phyloP scores from a whole-genome alignment of 2,113 vertebrate species.

The Speoplatyrhinus poulsoni region DNA sequence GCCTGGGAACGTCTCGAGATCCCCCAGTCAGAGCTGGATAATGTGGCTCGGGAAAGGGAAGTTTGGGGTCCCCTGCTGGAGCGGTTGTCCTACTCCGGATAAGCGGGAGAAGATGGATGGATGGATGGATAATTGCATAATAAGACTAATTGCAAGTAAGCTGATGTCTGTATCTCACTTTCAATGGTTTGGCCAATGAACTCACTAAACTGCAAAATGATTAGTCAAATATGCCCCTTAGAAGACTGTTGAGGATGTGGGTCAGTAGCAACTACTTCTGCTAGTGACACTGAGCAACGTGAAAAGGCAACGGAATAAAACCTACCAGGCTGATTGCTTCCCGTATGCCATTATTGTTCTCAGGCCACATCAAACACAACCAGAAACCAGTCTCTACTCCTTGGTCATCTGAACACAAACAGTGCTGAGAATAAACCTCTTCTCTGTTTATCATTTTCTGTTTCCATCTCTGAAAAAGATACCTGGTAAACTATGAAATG shows the following conservation, averaged over 20 bases:
- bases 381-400: not conserved
- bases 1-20: too few relatives aligned
- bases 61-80: too few relatives aligned
- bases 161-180: too few relatives aligned
- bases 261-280: not conserved
- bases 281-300: not conserved
- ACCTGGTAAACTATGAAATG: not conserved
- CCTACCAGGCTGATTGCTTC: slow-evolving; percentile 9
- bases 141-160: too few relatives aligned
- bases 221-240: too few relatives aligned
- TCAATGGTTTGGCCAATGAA: too few relatives aligned
- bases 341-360: slow-evolving; percentile 14
- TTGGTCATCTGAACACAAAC: not conserved
- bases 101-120: too few relatives aligned
- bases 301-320: slow-evolving; percentile 1
- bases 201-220: too few relatives aligned
- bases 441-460: not conserved
- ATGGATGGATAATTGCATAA: too few relatives aligned
- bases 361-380: slow-evolving; percentile 10
- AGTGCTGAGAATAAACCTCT: not conserved
- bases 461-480: not conserved
- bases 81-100: too few relatives aligned
- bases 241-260: not conserved
- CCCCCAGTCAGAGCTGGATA: too few relatives aligned
- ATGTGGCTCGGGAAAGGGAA: too few relatives aligned